These are phyloP conservation scores for Bungarus multicinctus DNA, from an alignment of 2,113 vertebrate genomes.

Conservation along the genomic window DNA sequence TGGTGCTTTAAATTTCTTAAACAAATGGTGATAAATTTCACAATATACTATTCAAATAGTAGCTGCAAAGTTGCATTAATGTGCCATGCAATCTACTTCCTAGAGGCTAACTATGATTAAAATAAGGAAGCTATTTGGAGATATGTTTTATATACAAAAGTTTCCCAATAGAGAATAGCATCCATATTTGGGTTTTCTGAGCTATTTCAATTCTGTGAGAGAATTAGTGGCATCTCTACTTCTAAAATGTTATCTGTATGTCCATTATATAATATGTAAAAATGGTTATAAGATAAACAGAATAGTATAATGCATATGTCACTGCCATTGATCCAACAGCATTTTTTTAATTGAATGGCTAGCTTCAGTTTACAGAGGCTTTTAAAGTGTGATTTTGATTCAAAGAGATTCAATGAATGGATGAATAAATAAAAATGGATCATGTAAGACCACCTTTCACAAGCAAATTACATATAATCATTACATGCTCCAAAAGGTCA, in stretches of 20 bases:
- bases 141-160: neutral
- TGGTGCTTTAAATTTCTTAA: neutral
- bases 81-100: neutral
- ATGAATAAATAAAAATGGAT: neutral
- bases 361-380: neutral
- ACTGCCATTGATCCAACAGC: neutral
- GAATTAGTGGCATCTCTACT: neutral
- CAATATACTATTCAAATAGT: neutral
- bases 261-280: neutral
- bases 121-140: neutral
- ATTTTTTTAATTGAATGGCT: neutral
- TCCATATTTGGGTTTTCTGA: neutral
- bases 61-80: neutral
- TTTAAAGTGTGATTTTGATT: constrained; percentile 2
- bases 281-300: neutral
- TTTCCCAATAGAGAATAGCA: neutral
- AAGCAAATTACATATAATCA: neutral
- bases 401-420: neutral
- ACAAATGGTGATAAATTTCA: neutral
- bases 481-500: neutral
- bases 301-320: neutral
- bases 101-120: neutral
- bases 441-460: neutral
- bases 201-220: neutral
- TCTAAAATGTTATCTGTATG: neutral